Conservation (phyloP, 2,113 vertebrate species). For the Chionis minor region DNA sequence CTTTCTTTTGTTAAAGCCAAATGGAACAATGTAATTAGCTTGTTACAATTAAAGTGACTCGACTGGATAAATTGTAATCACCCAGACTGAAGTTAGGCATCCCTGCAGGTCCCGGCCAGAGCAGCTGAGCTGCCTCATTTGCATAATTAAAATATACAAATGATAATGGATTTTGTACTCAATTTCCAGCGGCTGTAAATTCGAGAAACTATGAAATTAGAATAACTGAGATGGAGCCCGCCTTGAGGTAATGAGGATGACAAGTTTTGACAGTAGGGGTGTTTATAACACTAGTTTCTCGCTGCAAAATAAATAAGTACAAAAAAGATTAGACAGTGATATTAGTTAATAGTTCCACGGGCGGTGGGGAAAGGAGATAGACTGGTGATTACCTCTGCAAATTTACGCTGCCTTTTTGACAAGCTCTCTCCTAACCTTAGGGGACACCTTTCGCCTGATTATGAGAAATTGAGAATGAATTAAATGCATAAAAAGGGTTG, state of each 20-base stretch:
- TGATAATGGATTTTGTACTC: constrained; percentile 99
- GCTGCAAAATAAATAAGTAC: constrained; percentile 82
- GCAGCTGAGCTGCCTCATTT: constrained; percentile 99
- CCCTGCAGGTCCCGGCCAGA: constrained; percentile 97
- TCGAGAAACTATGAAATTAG: constrained; percentile 99
- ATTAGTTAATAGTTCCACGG: constrained; percentile 89
- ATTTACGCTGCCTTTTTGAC: constrained; percentile 86
- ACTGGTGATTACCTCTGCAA: constrained; percentile 94
- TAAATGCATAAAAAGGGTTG: constrained; percentile 97
- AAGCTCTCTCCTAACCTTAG: constrained; percentile 89
- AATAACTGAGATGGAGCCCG: constrained; percentile 89
- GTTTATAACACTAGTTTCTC: constrained; percentile 81
- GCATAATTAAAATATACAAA: constrained; percentile 99
- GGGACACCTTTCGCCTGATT: constrained; percentile 95
- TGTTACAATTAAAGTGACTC: constrained; percentile 99
- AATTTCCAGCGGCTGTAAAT: constrained; percentile 99
- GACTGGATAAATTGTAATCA: constrained; percentile 99
- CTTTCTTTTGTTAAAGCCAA: constrained; percentile 99
- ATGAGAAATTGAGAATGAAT: constrained; percentile 99
- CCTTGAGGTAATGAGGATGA: constrained; percentile 91
- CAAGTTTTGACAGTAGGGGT: constrained; percentile 84
- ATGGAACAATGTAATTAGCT: constrained; percentile 99
- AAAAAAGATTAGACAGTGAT: constrained; percentile 86
- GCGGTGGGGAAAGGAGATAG: constrained; percentile 82
- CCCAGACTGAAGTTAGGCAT: constrained; percentile 98